Conservation (phyloP, 1,140 invertebrate species). For the Megathymus violae region DNA sequence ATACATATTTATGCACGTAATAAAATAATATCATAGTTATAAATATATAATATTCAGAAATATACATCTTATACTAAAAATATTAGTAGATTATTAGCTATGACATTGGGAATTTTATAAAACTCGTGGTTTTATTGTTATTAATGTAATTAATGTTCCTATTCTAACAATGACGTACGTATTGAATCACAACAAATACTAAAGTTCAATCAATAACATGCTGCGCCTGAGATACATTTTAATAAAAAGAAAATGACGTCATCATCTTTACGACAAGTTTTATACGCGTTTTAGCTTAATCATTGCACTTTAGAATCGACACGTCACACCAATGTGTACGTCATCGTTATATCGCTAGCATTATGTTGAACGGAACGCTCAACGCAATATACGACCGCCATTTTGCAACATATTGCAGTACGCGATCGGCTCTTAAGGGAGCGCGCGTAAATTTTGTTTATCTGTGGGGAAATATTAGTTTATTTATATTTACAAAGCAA, state of each 20-base stretch:
- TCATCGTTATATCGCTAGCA: background rate
- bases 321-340: slow-evolving; percentile 21
- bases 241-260: slow-evolving; percentile 5
- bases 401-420: slow-evolving; percentile 33
- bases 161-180: too few relatives aligned
- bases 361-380: slow-evolving; percentile 1
- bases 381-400: slow-evolving; percentile 30
- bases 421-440: background rate
- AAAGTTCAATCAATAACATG: slow-evolving; percentile 13
- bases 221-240: background rate
- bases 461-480: background rate
- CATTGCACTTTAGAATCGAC: slow-evolving; percentile 6
- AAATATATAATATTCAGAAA: too few relatives aligned
- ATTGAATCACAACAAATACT: slow-evolving; percentile 3
- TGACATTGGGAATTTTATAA: too few relatives aligned
- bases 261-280: background rate
- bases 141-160: too few relatives aligned
- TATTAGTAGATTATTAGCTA: too few relatives aligned
- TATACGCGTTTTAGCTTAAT: background rate
- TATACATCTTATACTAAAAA: too few relatives aligned
- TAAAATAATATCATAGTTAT: too few relatives aligned
- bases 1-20: too few relatives aligned
- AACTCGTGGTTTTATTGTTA: too few relatives aligned
- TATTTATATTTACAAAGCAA: slow-evolving; percentile 11
- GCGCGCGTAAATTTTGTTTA: slow-evolving; percentile 7